Evolutionary conservation across 2,797 vertebrate genomes (phyloP).

Genomic region (Pseudochirops cupreus): DNA sequence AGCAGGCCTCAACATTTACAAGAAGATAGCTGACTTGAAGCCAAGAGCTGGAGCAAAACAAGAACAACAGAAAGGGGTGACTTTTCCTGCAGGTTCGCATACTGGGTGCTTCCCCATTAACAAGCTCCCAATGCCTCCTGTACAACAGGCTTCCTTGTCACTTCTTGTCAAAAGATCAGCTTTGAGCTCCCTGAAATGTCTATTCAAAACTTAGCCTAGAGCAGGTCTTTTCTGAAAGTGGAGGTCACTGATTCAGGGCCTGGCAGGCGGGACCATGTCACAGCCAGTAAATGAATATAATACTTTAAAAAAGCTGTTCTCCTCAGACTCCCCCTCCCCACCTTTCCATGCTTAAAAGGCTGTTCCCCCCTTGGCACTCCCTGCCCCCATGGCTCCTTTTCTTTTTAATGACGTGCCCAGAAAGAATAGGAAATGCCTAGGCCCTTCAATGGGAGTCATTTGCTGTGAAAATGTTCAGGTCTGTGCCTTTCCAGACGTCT

Average conservation of each 20-base stretch:
- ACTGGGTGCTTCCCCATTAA: neutral
- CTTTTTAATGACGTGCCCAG: constrained; percentile 70
- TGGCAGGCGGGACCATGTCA: constrained; percentile 29
- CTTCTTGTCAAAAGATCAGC: constrained; percentile 71
- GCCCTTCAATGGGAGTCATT: constrained; percentile 85
- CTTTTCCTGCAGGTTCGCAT: neutral
- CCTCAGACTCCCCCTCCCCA: neutral
- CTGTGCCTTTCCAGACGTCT: constrained; percentile 68
- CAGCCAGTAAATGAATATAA: constrained; percentile 83
- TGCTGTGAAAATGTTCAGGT: constrained; percentile 82
- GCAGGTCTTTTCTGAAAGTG: constrained; percentile 80
- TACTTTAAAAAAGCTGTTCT: constrained; percentile 84
- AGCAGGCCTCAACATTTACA: constrained; percentile 74
- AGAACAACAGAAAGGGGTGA: neutral
- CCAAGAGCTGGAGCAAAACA: constrained; percentile 40
- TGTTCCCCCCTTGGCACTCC: neutral
- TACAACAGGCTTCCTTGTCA: constrained; percentile 78
- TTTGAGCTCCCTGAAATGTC: constrained; percentile 74
- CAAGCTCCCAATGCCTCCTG: constrained; percentile 61
- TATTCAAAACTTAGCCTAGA: constrained; percentile 82
- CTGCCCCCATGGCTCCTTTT: neutral
- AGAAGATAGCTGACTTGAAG: constrained; percentile 69
- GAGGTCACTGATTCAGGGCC: constrained; percentile 72
- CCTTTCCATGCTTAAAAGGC: neutral
- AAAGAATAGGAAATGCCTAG: constrained; percentile 80